Evolutionary conservation across 2,797 vertebrate genomes (phyloP), one percentile per base, ranked within the genome.

Genomic region (Sorex maritimensis): DNA sequence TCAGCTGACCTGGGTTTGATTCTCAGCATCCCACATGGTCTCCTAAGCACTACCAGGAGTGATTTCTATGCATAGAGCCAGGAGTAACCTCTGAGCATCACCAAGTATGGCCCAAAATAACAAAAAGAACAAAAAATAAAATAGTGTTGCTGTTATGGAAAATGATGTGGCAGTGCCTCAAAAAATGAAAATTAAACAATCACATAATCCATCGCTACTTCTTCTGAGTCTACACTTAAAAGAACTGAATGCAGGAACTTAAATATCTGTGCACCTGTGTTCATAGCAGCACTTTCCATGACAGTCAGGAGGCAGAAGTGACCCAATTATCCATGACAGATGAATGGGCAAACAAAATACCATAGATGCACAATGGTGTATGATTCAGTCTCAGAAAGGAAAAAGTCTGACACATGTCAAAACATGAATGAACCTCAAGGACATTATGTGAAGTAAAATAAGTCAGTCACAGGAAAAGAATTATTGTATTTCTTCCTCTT

Each of bases 381-480:
- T 58, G 44, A 85, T 24, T 89, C 30, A 55, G 17, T 4, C 38
- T 86, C 41, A 5, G 23, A 58, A 82, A 41, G 3, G 46, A 80
- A n/a, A 34, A 28, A 61, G 67, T 21, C 41, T 61, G 38, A 68
- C 63, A 68, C 21, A 72, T 38, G 82, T 34, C 21, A 61, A 61
- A 61, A 61, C 58, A 61, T 6, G 8, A 5, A 83, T 24, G 13
- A 81, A 67, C 23, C n/a, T 0, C 61, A 28, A 83, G 65, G 30
- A 13, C 44, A 44, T 63, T 26, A 14, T 7, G 58, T 71, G 74
- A 86, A 72, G n/a, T 61, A 41, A 95, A 89, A 23, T 61, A 61
- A 88, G 77, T 13, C 75, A 88, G 44, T 75, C 38, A 85, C 52
- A 63, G 34, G 87, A 85, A 61, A 46, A 85, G 30, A 52, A 74